Evolutionary conservation across 2,797 vertebrate species (phyloP), one percentile per base, ranked within the genome.

Genomic region (Echiichthys vipera): DNA sequence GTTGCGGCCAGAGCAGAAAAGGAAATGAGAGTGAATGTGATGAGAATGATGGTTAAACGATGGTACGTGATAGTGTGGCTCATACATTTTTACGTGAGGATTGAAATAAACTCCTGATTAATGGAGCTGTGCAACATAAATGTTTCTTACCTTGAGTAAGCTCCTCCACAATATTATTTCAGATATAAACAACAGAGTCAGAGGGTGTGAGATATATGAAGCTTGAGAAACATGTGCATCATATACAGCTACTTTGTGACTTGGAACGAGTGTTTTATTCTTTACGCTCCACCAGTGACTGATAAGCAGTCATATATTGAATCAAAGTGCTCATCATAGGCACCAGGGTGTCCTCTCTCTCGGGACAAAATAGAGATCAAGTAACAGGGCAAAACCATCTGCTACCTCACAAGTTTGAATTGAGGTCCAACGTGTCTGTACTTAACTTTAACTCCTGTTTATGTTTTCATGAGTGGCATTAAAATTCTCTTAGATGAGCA

Each of bases 21-120:
- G 17, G 40, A 39, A 22, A 40, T 54, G 14, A n/a, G 30, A 71
- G 43, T 71, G 27, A 56, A 22, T 70, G 34, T 65, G 20, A 47
- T 49, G 36, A 55, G 34, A 40, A 36, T 36, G 39, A 57, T 25
- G 7, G 36, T 27, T 56, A 42, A 43, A 43, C 7, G 17, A 58
- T 5, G 12, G 18, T 29, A 49, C 8, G 17, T 74, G 30, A 42
- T 42, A 32, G 15, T 24, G 22, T 50, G 20, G n/a, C 36, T 29
- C 25, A 24, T 47, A 6, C n/a, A 5, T 7, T 50, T 59, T 24
- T 32, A 11, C 1, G 0, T 24, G 25, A 66, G 14, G 40, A 46
- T 18, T 58, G 13, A 63, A 62, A 42, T 61, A 11, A 64, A 5
- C 7, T 59, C 20, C 4, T 0, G 17, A 61, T 67, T 34, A 47